Percentiles rank a stretch among this genome's conserved stretches.
Conservation (phyloP, 1,140 invertebrate species). For the Psix sp. region DNA sequence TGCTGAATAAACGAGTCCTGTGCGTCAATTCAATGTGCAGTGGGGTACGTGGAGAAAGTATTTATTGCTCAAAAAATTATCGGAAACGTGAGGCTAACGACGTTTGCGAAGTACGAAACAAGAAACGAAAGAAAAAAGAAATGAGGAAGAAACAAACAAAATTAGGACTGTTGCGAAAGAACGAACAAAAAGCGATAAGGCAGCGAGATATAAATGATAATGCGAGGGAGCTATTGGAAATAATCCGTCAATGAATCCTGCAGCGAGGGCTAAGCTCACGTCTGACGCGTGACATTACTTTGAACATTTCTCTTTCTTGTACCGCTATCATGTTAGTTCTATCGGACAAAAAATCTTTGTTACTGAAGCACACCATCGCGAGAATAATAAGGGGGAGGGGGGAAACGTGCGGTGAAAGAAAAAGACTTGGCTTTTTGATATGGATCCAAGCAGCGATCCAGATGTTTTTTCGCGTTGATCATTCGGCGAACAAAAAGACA, state of each 20-base stretch:
- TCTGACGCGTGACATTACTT: conserved; percentile 46
- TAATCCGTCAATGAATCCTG: conserved; percentile 57
- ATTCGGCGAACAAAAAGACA: no score
- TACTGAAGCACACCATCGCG: background rate
- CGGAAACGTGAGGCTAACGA: conserved; percentile 65
- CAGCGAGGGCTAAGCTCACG: conserved; percentile 39
- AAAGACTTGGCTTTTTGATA: conserved; percentile 7
- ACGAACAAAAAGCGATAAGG: conserved; percentile 50
- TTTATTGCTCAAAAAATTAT: conserved; percentile 77
- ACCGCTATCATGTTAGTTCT: conserved; percentile 46
- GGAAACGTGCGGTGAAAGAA: conserved; percentile 7
- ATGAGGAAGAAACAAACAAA: conserved; percentile 7
- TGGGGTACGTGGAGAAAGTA: conserved; percentile 77
- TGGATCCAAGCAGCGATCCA: no score
- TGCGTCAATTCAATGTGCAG: conserved; percentile 77
- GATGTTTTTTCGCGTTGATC: no score
- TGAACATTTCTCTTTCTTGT: conserved; percentile 54
- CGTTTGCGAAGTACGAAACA: conserved; percentile 55
- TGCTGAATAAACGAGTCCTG: conserved; percentile 68
- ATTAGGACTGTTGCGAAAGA: conserved; percentile 55
- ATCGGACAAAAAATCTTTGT: conserved; percentile 17
- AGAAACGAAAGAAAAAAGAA: conserved; percentile 35
- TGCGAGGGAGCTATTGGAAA: conserved; percentile 53
- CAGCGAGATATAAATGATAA: conserved; percentile 44
- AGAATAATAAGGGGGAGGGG: background rate